phyloP scores from a whole-genome alignment of 2,113 vertebrate genomes.

The Nyctereutes procyonoides region DNA sequence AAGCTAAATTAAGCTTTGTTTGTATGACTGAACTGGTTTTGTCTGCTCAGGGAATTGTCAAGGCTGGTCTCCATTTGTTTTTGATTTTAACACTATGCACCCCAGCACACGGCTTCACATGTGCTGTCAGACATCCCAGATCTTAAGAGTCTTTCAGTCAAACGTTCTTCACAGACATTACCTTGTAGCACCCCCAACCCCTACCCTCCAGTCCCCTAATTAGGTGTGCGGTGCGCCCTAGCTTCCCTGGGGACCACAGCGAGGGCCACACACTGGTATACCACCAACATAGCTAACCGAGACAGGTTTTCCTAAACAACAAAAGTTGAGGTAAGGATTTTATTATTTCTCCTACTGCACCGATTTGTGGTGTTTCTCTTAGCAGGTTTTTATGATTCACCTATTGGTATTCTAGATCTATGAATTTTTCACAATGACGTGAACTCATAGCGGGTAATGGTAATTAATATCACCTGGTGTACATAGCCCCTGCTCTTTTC shows the following conservation, averaged over 20 bases:
- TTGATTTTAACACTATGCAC: not conserved
- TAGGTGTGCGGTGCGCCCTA: not conserved
- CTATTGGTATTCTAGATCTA: not conserved
- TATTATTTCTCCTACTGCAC: not conserved
- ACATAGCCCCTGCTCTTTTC: not conserved
- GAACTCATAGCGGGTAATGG: not conserved
- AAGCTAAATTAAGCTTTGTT: not conserved
- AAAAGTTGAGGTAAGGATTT: not conserved
- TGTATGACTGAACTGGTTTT: not conserved
- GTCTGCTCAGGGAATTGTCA: not conserved
- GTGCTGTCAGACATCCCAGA: not conserved
- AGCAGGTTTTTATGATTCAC: not conserved
- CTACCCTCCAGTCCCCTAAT: not conserved
- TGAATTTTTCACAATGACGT: not conserved
- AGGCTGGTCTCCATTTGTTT: not conserved
- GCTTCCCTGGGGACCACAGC: not conserved
- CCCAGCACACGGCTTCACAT: not conserved
- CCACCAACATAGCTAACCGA: not conserved
- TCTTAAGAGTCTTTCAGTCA: not conserved
- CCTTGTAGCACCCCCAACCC: not conserved
- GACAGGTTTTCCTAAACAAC: not conserved
- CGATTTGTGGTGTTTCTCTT: not conserved
- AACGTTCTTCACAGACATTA: not conserved
- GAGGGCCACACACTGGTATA: rapidly evolving
- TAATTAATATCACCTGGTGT: not conserved